Percentiles rank a stretch among this genome's conserved stretches.
These are phyloP conservation scores for Kryptolebias marmoratus DNA, from an alignment of 2,113 vertebrate species.

Conservation along the genomic window DNA sequence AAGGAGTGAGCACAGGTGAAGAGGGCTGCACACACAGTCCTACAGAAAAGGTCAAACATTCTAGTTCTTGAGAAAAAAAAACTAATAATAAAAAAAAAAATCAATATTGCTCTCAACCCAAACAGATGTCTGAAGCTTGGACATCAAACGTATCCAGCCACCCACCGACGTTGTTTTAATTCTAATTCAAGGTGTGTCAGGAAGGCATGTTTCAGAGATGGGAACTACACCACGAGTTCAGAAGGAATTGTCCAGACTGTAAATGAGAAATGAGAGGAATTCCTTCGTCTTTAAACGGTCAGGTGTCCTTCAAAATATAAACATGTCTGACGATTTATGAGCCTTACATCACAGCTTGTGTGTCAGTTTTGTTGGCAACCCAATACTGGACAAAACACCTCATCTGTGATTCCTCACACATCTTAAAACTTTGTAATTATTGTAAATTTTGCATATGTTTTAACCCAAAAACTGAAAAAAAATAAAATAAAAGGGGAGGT, in stretches of 20 bases:
- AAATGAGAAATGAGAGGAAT: too few species aligned
- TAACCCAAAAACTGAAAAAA: too few species aligned
- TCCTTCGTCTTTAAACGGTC: too few species aligned
- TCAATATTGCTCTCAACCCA: constrained; percentile 23
- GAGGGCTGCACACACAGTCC: background rate
- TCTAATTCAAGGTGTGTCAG: constrained; percentile 11
- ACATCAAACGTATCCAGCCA: background rate
- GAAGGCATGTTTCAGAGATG: background rate
- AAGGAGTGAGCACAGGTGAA: background rate
- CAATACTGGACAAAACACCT: too few species aligned
- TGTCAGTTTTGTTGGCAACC: too few species aligned
- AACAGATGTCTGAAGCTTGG: background rate
- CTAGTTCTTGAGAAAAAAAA: background rate
- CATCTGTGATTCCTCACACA: too few species aligned
- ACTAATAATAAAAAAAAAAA: background rate
- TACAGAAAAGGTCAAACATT: constrained; percentile 23
- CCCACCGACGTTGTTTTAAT: background rate
- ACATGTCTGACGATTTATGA: too few species aligned
- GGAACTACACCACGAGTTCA: background rate
- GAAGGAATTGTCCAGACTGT: background rate
- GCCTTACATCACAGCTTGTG: too few species aligned
- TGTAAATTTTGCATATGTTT: too few species aligned
- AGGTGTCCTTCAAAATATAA: too few species aligned
- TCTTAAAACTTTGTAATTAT: too few species aligned
- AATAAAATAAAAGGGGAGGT: too few species aligned